phyloP scores from a whole-genome alignment of 2,797 vertebrate species.

The Cichlasoma orientale region DNA sequence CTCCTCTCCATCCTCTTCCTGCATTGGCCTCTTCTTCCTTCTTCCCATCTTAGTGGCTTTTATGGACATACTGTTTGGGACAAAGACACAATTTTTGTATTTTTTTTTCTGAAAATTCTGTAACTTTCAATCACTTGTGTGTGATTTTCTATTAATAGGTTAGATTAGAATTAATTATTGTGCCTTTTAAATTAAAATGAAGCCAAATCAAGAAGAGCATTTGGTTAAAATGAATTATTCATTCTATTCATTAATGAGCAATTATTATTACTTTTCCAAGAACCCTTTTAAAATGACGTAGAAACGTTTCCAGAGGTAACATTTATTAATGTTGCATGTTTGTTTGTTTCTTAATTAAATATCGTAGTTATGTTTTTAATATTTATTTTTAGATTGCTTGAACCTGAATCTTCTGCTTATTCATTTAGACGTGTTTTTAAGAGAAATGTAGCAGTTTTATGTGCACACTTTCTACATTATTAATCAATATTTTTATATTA shows the following conservation, averaged over 20 bases:
- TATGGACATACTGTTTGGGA: not conserved
- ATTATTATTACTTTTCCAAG: too few relatives aligned
- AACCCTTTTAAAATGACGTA: too few relatives aligned
- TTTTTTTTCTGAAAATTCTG: not conserved
- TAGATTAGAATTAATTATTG: slow-evolving; percentile 2
- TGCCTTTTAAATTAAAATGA: slow-evolving; percentile 47
- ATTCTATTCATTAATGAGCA: not conserved
- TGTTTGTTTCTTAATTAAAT: not conserved
- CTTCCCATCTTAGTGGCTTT: slow-evolving; percentile 16
- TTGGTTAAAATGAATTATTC: not conserved
- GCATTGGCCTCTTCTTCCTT: slow-evolving; percentile 47
- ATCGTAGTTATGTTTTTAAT: not conserved
- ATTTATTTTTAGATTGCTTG: not conserved
- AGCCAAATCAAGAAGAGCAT: not conserved
- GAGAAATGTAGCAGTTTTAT: not conserved
- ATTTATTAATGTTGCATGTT: not conserved
- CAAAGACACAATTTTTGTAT: not conserved
- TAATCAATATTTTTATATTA: slow-evolving; percentile 11
- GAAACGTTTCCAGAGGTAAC: not conserved
- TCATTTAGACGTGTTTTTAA: not conserved
- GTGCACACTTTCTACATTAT: slow-evolving; percentile 1
- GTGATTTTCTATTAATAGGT: not conserved
- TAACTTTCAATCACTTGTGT: not conserved
- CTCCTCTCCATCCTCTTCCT: slow-evolving; percentile 48
- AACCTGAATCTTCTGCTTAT: not conserved